A percentile compares a stretch with the other conserved stretches of the same genome.
Evolutionary conservation across 2,113 vertebrate species (phyloP).

Genomic region (Phoxinus phoxinus): DNA sequence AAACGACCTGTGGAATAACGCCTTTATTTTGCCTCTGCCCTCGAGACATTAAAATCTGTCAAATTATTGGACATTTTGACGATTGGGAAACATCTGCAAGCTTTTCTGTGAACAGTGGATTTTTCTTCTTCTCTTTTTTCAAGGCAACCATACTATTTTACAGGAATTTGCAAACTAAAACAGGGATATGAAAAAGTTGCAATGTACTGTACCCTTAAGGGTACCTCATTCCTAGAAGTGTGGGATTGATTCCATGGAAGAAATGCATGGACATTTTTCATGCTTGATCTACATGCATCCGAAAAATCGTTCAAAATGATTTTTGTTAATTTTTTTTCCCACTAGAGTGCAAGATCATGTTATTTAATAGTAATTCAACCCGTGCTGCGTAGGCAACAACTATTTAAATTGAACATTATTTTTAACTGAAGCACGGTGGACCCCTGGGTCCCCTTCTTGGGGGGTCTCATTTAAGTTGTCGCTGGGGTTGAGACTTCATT

Average conservation of each 20-base stretch:
- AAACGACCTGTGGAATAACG: slow-evolving; percentile 66
- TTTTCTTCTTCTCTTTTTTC: neutral
- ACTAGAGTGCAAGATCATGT: slow-evolving; percentile 71
- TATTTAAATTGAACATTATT: slow-evolving; percentile 57
- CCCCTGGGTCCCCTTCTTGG: slow-evolving; percentile 58
- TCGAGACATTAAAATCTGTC: neutral
- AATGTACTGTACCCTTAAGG: slow-evolving; percentile 52
- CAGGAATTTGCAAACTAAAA: slow-evolving; percentile 1
- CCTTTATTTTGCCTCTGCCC: neutral
- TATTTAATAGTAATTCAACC: slow-evolving; percentile 67
- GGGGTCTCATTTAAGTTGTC: slow-evolving; percentile 56
- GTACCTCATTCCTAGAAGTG: slow-evolving; percentile 59
- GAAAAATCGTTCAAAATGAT: slow-evolving; percentile 73
- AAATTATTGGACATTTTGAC: neutral
- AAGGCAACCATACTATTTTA: neutral
- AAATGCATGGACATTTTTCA: neutral
- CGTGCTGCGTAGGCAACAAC: slow-evolving; percentile 35
- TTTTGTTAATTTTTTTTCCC: slow-evolving; percentile 67
- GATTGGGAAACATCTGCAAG: neutral
- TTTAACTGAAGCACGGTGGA: slow-evolving; percentile 58
- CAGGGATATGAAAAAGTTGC: slow-evolving; percentile 61
- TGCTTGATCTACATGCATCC: slow-evolving; percentile 34
- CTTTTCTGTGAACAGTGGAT: neutral
- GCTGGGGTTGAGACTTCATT: slow-evolving; percentile 20
- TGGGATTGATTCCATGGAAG: slow-evolving; percentile 52